Conservation (phyloP, 2,888 invertebrate species). For the Cinara cedri region DNA sequence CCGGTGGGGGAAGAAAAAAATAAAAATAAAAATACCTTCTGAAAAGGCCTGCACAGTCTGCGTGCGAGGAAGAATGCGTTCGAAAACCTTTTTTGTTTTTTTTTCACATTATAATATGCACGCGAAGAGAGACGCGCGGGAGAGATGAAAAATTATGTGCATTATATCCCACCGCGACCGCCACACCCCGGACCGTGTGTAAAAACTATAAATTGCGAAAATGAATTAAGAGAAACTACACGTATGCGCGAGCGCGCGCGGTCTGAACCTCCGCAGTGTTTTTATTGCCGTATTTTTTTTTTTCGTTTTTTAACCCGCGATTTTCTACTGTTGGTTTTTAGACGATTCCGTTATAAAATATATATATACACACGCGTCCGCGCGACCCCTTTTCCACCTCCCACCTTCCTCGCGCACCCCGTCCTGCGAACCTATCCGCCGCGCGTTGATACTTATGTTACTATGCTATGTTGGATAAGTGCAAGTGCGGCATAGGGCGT, state of each 20-base stretch:
- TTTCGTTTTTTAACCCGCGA: neutral
- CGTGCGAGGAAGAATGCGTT: constrained; percentile 21
- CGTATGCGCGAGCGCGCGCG: too few species aligned
- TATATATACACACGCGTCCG: too few species aligned
- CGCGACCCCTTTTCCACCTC: too few species aligned
- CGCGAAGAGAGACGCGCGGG: too few species aligned
- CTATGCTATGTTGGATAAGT: too few species aligned
- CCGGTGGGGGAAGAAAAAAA: too few species aligned
- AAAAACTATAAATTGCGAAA: constrained; percentile 43
- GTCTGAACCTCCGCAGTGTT: neutral
- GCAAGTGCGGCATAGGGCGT: too few species aligned
- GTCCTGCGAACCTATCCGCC: neutral
- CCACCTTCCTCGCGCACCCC: too few species aligned
- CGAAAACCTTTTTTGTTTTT: constrained; percentile 10
- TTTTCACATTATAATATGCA: too few species aligned
- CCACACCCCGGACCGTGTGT: neutral
- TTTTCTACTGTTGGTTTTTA: constrained; percentile 47
- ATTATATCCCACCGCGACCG: neutral
- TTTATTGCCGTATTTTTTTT: constrained; percentile 39
- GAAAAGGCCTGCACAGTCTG: neutral
- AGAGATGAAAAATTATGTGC: neutral
- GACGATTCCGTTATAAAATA: constrained; percentile 17
- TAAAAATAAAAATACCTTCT: constrained; percentile 18
- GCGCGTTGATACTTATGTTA: too few species aligned
- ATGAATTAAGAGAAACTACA: constrained; percentile 49